Conservation (phyloP, 2,888 invertebrate species). For the Eupithecia inturbata region DNA sequence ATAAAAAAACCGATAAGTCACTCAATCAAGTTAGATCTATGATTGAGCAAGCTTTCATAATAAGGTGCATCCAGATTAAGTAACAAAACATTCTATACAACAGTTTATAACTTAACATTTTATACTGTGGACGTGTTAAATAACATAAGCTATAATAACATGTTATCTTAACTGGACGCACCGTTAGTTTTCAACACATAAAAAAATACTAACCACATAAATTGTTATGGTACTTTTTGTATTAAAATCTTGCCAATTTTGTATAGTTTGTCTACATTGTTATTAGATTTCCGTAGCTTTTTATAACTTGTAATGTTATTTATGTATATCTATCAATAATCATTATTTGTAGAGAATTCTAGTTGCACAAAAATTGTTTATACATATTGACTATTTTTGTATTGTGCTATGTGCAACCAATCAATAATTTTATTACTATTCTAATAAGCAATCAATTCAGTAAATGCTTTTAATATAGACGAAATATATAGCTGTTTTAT, state of each 20-base stretch:
- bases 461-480: slow-evolving; percentile 59
- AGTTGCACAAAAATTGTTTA: slow-evolving; percentile 57
- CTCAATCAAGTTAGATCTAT: too few relatives aligned
- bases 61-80: too few relatives aligned
- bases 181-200: neutral
- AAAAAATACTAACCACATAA: neutral
- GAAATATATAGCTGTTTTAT: neutral
- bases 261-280: slow-evolving; percentile 20
- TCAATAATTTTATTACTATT: slow-evolving; percentile 35
- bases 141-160: too few relatives aligned
- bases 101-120: too few relatives aligned
- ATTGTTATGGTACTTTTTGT: neutral
- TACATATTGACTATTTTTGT: slow-evolving; percentile 65
- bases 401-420: slow-evolving; percentile 55
- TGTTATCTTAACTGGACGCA: too few relatives aligned
- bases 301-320: slow-evolving; percentile 35
- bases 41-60: too few relatives aligned
- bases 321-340: neutral
- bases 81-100: too few relatives aligned
- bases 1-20: too few relatives aligned
- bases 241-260: slow-evolving; percentile 33
- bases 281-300: slow-evolving; percentile 25
- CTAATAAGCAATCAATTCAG: slow-evolving; percentile 39
- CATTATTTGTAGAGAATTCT: slow-evolving; percentile 37
- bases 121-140: too few relatives aligned